These are phyloP conservation scores for Cepaea hortensis DNA, from an alignment of 2,888 invertebrate species.

Conservation along the genomic window DNA sequence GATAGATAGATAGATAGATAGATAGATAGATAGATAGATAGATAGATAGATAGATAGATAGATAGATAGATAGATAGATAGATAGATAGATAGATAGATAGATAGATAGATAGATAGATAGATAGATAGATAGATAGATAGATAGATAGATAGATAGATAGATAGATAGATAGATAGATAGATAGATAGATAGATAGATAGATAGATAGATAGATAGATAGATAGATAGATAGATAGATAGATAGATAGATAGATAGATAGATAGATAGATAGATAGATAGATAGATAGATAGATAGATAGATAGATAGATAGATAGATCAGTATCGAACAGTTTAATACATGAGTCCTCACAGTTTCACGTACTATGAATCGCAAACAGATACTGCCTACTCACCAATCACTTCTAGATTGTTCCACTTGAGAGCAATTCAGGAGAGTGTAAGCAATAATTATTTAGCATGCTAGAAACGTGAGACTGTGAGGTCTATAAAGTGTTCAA, in stretches of 20 bases:
- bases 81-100: background rate
- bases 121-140: background rate
- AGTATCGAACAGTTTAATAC: no score
- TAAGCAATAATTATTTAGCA: no score
- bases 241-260: slow-evolving; percentile 12
- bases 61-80: background rate
- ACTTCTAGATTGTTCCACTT: no score
- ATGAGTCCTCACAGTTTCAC: no score
- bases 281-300: slow-evolving; percentile 10
- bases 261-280: slow-evolving; percentile 12
- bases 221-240: slow-evolving; percentile 12
- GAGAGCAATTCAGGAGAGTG: no score
- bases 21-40: background rate
- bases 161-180: background rate
- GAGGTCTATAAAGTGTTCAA: no score
- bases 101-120: background rate
- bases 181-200: slow-evolving; percentile 8
- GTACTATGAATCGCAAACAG: no score
- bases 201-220: background rate
- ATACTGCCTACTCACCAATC: no score
- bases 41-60: background rate
- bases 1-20: slow-evolving; percentile 3
- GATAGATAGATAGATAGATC: background rate
- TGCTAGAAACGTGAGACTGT: no score
- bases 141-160: background rate